These are phyloP conservation scores for Andrena camellia DNA, from an alignment of 2,888 invertebrate species.

Conservation along the genomic window DNA sequence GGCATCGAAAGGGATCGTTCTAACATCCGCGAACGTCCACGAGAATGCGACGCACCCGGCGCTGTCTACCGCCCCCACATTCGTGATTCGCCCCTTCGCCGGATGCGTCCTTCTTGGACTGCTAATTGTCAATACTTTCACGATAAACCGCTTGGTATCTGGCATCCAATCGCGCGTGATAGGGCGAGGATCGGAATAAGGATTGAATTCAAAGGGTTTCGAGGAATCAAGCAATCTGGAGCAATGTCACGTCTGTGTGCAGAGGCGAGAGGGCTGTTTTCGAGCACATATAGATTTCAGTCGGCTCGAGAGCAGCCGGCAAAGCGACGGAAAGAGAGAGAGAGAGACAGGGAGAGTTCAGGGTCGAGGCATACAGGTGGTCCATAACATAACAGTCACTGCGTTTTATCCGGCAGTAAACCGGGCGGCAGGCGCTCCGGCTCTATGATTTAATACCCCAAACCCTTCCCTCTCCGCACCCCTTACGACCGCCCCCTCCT, in stretches of 20 bases:
- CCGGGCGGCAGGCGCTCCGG: slow-evolving; percentile 83
- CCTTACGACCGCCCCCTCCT: slow-evolving; percentile 68
- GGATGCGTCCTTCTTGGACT: no score
- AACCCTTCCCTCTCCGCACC: slow-evolving; percentile 72
- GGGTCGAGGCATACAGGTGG: slow-evolving; percentile 85
- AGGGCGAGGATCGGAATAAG: background rate
- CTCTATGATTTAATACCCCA: slow-evolving; percentile 85
- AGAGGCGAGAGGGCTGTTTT: slow-evolving; percentile 70
- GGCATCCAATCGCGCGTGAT: background rate
- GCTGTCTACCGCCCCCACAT: background rate
- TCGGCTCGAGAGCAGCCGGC: slow-evolving; percentile 67
- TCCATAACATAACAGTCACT: slow-evolving; percentile 85
- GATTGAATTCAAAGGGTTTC: background rate
- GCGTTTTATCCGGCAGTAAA: slow-evolving; percentile 85
- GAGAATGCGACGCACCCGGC: background rate
- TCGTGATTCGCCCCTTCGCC: no score
- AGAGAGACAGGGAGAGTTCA: slow-evolving; percentile 76
- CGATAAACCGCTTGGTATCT: no score
- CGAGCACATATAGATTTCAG: slow-evolving; percentile 79
- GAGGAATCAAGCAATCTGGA: slow-evolving; percentile 51
- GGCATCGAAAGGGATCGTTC: slow-evolving; percentile 35
- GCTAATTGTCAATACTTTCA: no score
- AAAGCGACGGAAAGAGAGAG: slow-evolving; percentile 67
- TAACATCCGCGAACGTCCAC: background rate
- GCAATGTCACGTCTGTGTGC: slow-evolving; percentile 49